These are phyloP conservation scores for Eurosta solidaginis DNA, from an alignment of 1,140 invertebrate genomes.

Conservation along the genomic window DNA sequence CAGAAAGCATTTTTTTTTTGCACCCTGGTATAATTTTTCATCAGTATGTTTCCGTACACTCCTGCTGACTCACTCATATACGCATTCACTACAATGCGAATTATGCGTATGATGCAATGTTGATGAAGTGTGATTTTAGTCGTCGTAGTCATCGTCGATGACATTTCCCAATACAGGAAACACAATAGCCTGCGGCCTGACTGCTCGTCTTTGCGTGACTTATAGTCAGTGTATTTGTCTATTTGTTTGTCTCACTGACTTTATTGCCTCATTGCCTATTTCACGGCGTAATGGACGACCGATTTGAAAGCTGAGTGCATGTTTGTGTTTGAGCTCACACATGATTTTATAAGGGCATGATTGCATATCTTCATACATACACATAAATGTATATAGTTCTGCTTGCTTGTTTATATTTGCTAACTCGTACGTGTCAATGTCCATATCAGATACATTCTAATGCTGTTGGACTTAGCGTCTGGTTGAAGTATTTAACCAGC, in stretches of 20 bases:
- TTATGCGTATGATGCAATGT: background rate
- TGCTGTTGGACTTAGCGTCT: background rate
- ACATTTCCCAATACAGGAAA: background rate
- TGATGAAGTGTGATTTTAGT: background rate
- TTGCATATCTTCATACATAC: background rate
- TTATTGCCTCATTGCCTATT: slow-evolving; percentile 6
- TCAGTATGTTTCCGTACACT: no score
- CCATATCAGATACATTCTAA: background rate
- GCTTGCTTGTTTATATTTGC: background rate
- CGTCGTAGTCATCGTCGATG: background rate
- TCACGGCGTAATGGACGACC: background rate
- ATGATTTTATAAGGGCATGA: no score
- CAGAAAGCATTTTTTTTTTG: no score
- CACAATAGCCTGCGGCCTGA: background rate
- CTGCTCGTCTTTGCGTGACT: no score
- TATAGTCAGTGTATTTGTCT: background rate
- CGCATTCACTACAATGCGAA: background rate
- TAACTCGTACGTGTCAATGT: background rate
- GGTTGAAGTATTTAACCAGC: background rate
- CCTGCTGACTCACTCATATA: background rate
- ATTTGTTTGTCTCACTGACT: background rate
- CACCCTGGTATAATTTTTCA: no score
- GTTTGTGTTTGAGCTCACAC: no score
- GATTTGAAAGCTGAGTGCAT: background rate
- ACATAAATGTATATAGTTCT: background rate